phyloP scores from a whole-genome alignment of 2,113 vertebrate species.

The Triplophysa siluroides region DNA sequence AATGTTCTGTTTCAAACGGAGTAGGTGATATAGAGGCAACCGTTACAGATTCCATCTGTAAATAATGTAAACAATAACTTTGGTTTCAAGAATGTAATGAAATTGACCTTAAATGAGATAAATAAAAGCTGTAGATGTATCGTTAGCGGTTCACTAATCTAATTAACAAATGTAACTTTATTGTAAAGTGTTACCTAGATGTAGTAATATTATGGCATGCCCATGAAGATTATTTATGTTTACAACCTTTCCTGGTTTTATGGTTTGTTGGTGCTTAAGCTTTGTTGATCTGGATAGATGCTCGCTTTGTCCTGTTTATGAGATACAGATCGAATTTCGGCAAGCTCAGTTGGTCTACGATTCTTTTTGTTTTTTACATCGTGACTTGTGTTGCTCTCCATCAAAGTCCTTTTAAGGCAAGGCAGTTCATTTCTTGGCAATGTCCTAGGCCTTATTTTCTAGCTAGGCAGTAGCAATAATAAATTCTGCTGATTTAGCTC shows the following conservation, averaged over 20 bases:
- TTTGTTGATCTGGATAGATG: slow-evolving; percentile 10
- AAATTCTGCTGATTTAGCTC: background rate
- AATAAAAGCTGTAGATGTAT: too few relatives aligned
- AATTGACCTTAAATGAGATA: too few relatives aligned
- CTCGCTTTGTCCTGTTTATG: slow-evolving; percentile 16
- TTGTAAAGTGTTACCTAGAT: background rate
- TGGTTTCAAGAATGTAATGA: too few relatives aligned
- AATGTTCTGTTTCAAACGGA: too few relatives aligned
- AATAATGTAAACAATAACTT: too few relatives aligned
- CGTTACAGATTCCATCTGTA: too few relatives aligned
- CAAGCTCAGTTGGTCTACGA: background rate
- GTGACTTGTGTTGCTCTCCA: background rate
- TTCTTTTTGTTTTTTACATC: background rate
- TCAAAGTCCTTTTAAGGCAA: background rate
- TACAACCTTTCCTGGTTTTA: slow-evolving; percentile 1
- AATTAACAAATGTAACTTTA: too few relatives aligned
- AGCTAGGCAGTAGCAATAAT: background rate
- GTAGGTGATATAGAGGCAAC: too few relatives aligned
- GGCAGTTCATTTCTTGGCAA: background rate
- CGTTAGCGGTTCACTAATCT: too few relatives aligned
- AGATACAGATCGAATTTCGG: background rate
- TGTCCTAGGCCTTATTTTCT: background rate
- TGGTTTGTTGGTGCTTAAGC: slow-evolving; percentile 10
- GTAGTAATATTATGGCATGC: background rate
- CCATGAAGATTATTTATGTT: background rate